phyloP scores from a whole-genome alignment of 2,888 invertebrate genomes.

The Rutpela maculata region DNA sequence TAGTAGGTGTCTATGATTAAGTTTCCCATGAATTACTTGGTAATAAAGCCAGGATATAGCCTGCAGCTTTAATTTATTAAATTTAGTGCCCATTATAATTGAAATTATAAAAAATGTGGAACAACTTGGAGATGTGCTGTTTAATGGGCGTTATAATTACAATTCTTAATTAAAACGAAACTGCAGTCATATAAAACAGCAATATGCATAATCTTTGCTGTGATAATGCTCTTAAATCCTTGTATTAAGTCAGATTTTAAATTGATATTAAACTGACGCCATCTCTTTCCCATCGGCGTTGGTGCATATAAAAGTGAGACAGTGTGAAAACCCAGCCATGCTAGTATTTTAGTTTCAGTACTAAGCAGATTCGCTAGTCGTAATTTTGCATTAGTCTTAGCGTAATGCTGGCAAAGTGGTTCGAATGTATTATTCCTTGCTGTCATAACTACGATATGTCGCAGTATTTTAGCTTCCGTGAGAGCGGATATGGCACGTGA shows the following conservation, averaged over 20 bases:
- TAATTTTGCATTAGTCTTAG: constrained; percentile 65
- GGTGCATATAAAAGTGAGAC: constrained; percentile 20
- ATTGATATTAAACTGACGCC: constrained; percentile 35
- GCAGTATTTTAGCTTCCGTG: constrained; percentile 60
- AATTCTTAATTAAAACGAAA: constrained; percentile 64
- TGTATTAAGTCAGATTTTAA: constrained; percentile 42
- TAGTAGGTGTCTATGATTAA: constrained; percentile 44
- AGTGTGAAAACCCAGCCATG: background rate
- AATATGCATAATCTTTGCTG: constrained; percentile 62
- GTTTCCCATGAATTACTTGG: constrained; percentile 45
- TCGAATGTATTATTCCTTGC: constrained; percentile 55
- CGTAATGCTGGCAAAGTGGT: constrained; percentile 60
- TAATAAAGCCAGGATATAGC: constrained; percentile 46
- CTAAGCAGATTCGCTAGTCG: constrained; percentile 47
- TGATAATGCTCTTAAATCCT: constrained; percentile 61
- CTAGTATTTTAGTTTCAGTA: constrained; percentile 36
- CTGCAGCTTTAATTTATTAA: constrained; percentile 49
- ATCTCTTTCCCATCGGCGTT: constrained; percentile 16
- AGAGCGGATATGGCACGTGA: constrained; percentile 11
- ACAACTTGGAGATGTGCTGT: constrained; percentile 52
- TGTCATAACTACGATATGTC: constrained; percentile 62
- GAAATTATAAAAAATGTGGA: constrained; percentile 57
- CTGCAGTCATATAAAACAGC: constrained; percentile 59
- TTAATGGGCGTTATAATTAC: constrained; percentile 61
- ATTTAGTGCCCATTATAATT: constrained; percentile 58